Evolutionary conservation across 2,888 invertebrate genomes (phyloP).

Genomic region (Cataglyphis livida): DNA sequence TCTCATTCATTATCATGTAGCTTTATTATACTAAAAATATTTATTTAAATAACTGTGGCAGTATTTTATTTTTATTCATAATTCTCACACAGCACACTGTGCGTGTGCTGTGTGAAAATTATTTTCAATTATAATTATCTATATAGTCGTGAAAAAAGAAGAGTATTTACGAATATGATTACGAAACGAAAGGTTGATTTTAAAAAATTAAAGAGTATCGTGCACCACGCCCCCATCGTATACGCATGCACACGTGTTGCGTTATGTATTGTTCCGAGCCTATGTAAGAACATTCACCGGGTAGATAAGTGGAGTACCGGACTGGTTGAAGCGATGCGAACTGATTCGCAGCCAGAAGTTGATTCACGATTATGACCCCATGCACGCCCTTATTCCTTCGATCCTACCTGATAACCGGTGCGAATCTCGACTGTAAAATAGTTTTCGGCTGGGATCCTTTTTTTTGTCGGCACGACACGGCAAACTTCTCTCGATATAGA

Average conservation of each 20-base stretch:
- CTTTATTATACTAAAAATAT: neutral
- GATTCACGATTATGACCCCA: slow-evolving; percentile 80
- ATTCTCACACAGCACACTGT: neutral
- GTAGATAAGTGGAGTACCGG: slow-evolving; percentile 68
- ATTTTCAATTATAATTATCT: neutral
- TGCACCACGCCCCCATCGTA: slow-evolving; percentile 43
- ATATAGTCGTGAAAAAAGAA: neutral
- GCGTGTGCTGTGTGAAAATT: no score
- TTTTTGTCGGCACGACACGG: slow-evolving; percentile 72
- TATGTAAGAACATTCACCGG: slow-evolving; percentile 48
- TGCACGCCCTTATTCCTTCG: slow-evolving; percentile 78
- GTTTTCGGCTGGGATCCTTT: slow-evolving; percentile 76
- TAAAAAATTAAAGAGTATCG: slow-evolving; percentile 23
- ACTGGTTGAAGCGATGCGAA: slow-evolving; percentile 70
- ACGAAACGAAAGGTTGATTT: neutral
- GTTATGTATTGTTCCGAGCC: slow-evolving; percentile 54
- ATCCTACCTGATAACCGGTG: slow-evolving; percentile 77
- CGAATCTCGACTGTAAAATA: slow-evolving; percentile 60
- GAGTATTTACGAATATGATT: neutral
- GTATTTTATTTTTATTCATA: neutral
- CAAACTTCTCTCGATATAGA: slow-evolving; percentile 64
- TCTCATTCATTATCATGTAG: neutral
- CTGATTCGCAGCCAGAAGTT: slow-evolving; percentile 76
- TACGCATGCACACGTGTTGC: slow-evolving; percentile 36
- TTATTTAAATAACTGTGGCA: neutral